Conservation (phyloP, 2,113 vertebrate genomes). For the Marmota monax region DNA sequence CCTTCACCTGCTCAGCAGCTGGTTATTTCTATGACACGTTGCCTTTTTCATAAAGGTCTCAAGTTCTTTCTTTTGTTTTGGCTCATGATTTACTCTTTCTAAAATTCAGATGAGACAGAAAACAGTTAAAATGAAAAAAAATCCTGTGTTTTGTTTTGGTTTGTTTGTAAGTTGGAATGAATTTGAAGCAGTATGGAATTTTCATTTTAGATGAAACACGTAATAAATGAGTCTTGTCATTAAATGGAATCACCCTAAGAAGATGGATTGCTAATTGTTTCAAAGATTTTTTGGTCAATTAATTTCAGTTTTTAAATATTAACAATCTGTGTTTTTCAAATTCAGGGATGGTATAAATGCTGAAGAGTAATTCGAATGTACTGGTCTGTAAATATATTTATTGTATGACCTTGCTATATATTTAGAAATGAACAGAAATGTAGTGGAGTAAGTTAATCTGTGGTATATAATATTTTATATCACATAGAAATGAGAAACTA, state of each 20-base stretch:
- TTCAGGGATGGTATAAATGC: background rate
- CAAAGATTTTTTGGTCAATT: background rate
- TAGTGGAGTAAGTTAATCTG: background rate
- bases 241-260: background rate
- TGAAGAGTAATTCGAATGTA: background rate
- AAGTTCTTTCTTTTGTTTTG: constrained; percentile 20
- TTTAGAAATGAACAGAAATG: constrained; percentile 30
- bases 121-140: background rate
- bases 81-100: background rate
- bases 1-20: constrained; percentile 42
- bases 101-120: constrained; percentile 42
- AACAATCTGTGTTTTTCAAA: background rate
- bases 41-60: constrained; percentile 41
- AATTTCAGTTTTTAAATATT: background rate
- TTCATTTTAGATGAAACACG: background rate
- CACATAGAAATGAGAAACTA: background rate
- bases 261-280: background rate
- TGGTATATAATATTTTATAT: background rate
- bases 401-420: background rate
- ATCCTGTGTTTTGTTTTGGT: background rate
- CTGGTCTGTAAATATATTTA: background rate
- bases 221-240: background rate
- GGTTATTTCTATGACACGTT: constrained; percentile 11
- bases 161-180: background rate
- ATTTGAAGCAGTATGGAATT: background rate